Conservation (phyloP, 2,888 invertebrate species). For the Hipparchia semele region DNA sequence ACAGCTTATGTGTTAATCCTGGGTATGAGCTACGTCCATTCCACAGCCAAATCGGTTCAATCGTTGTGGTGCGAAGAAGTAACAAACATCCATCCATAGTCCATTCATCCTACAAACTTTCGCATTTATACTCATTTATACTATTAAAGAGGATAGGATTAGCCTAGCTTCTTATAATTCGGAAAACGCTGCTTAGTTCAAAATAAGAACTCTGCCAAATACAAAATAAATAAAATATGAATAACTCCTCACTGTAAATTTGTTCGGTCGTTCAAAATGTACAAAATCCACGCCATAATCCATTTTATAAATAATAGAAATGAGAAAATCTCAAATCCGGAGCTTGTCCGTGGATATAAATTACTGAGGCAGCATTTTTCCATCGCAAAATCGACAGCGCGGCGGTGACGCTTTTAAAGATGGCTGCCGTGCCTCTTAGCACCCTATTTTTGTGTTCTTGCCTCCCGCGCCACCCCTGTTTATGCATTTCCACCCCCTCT, state of each 20-base stretch:
- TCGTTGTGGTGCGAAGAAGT: too few species aligned
- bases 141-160: too few species aligned
- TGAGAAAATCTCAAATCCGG: conserved; percentile 33
- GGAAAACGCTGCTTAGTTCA: too few species aligned
- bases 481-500: conserved; percentile 57
- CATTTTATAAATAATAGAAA: conserved; percentile 18
- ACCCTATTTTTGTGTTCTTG: conserved; percentile 77
- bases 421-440: conserved; percentile 69
- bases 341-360: conserved; percentile 41
- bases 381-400: conserved; percentile 60
- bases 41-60: too few species aligned
- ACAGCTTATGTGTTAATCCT: too few species aligned
- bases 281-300: not conserved
- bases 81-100: too few species aligned
- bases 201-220: too few species aligned
- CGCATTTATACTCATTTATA: too few species aligned
- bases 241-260: not conserved
- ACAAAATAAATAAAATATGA: too few species aligned
- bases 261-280: not conserved
- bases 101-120: too few species aligned
- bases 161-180: too few species aligned
- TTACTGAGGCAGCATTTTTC: conserved; percentile 50
- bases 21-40: too few species aligned
- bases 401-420: conserved; percentile 60
- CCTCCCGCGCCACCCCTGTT: conserved; percentile 58